phyloP scores from a whole-genome alignment of 2,888 invertebrate species.

The Hypsopygia costalis region DNA sequence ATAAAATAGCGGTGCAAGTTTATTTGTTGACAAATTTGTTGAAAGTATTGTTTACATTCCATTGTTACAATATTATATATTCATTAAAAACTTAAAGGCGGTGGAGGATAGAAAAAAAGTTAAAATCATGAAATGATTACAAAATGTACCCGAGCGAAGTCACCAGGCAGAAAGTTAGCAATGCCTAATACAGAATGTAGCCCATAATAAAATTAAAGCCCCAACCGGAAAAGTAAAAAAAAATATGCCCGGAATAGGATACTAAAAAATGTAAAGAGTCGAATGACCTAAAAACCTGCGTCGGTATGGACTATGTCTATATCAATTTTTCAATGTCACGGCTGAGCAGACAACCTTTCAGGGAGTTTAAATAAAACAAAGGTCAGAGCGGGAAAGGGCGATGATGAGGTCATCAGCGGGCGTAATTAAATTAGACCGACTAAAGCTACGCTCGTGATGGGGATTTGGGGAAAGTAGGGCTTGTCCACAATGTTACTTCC shows the following conservation, averaged over 20 bases:
- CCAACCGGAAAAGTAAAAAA: background rate
- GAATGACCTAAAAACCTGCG: slow-evolving; percentile 17
- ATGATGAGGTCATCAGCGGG: slow-evolving; percentile 57
- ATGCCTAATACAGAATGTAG: no score
- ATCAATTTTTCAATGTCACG: slow-evolving; percentile 46
- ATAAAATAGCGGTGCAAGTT: no score
- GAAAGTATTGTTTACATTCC: no score
- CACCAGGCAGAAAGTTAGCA: no score
- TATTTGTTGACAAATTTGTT: no score
- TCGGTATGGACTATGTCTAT: slow-evolving; percentile 20
- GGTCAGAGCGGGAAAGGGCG: slow-evolving; percentile 40
- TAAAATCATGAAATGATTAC: no score
- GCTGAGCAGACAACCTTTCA: slow-evolving; percentile 33
- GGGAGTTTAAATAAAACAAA: slow-evolving; percentile 46
- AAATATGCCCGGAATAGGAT: slow-evolving; percentile 9
- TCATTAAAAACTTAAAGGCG: no score
- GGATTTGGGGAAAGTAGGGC: slow-evolving; percentile 26
- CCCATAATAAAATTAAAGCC: no score
- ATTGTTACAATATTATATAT: no score
- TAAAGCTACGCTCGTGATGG: slow-evolving; percentile 35
- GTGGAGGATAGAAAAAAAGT: no score
- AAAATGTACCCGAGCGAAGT: no score
- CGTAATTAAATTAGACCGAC: slow-evolving; percentile 58
- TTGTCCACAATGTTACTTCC: background rate
- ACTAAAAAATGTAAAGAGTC: slow-evolving; percentile 4